phyloP scores from a whole-genome alignment of 2,888 invertebrate species.

The Helleia helle region DNA sequence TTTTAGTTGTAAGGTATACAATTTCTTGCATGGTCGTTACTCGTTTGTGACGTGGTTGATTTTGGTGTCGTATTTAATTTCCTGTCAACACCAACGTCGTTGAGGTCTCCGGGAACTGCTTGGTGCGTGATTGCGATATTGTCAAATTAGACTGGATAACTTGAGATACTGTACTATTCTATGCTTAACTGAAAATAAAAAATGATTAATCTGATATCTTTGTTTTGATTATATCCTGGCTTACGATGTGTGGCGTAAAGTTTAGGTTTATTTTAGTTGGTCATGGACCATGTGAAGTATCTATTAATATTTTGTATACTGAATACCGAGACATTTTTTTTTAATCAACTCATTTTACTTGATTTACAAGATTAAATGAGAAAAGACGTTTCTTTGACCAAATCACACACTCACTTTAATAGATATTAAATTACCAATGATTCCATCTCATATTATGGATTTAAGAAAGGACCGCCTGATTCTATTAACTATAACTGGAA shows the following conservation, averaged over 20 bases:
- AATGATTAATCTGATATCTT: constrained; percentile 53
- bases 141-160: constrained; percentile 59
- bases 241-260: background rate
- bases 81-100: background rate
- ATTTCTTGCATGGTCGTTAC: background rate
- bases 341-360: too few relatives aligned
- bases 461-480: too few relatives aligned
- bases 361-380: too few relatives aligned
- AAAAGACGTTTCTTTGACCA: too few relatives aligned
- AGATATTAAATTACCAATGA: too few relatives aligned
- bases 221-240: constrained; percentile 19
- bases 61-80: background rate
- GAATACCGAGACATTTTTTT: too few relatives aligned
- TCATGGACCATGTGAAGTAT: too few relatives aligned
- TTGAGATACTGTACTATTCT: constrained; percentile 69
- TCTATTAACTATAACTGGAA: too few relatives aligned
- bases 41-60: background rate
- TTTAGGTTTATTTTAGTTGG: too few relatives aligned
- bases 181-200: constrained; percentile 72
- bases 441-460: too few relatives aligned
- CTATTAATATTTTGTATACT: too few relatives aligned
- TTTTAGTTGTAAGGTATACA: background rate
- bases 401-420: too few relatives aligned
- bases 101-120: constrained; percentile 24
- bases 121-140: constrained; percentile 43